A percentile compares a stretch with the other conserved stretches of the same genome.
These are phyloP conservation scores for Nymphicus hollandicus DNA, from an alignment of 2,113 vertebrate species.

Conservation along the genomic window DNA sequence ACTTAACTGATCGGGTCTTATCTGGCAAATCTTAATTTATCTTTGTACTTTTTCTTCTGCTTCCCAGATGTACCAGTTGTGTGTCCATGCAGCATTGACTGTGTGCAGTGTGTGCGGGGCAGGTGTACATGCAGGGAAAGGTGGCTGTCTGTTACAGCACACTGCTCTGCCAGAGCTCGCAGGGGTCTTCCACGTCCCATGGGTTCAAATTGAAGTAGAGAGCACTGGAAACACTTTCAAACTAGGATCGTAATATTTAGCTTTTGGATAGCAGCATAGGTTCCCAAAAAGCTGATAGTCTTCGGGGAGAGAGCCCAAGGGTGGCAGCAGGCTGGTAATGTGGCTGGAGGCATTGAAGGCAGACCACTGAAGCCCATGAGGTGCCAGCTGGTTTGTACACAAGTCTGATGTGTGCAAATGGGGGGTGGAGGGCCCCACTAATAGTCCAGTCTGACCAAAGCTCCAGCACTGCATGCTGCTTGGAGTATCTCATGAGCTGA, in stretches of 20 bases:
- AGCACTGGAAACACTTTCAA: not conserved
- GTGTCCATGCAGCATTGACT: fast-evolving
- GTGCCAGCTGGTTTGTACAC: not conserved
- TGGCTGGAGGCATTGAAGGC: not conserved
- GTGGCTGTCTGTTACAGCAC: not conserved
- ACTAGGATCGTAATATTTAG: not conserved
- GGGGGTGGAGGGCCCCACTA: not conserved
- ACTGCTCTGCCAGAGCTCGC: not conserved
- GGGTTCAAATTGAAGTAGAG: not conserved
- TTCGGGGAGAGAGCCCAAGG: not conserved
- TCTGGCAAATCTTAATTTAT: not conserved
- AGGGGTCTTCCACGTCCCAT: fast-evolving
- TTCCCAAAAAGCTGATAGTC: not conserved
- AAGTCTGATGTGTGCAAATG: fast-evolving
- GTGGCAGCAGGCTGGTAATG: not conserved
- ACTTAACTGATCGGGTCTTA: not conserved
- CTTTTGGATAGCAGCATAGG: not conserved
- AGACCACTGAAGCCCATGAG: not conserved
- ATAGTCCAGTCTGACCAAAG: not conserved
- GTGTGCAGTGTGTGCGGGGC: fast-evolving
- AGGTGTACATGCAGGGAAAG: not conserved
- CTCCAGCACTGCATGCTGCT: not conserved
- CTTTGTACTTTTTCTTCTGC: not conserved
- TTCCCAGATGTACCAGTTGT: not conserved
- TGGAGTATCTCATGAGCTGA: not conserved